phyloP scores from a whole-genome alignment of 1,140 invertebrate species.

The Halictus rubicundus region DNA sequence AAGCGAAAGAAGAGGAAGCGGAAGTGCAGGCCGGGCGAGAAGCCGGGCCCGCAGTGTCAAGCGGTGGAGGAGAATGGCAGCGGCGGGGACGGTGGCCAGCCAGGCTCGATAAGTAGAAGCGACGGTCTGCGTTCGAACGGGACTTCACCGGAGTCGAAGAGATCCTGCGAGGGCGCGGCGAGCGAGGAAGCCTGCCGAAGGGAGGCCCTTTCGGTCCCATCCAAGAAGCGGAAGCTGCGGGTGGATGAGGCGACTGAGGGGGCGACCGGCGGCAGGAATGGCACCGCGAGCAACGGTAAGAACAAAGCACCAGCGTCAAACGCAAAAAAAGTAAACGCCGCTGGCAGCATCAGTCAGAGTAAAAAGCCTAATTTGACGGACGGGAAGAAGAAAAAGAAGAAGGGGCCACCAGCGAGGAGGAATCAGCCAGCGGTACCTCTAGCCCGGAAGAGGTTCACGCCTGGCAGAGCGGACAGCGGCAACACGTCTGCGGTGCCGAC shows the following conservation, averaged over 20 bases:
- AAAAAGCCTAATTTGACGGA: conserved; percentile 68
- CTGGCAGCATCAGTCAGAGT: conserved; percentile 58
- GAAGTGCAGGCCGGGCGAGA: conserved; percentile 65
- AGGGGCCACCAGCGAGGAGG: conserved; percentile 39
- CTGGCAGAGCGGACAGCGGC: conserved; percentile 33
- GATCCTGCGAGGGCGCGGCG: conserved; percentile 70
- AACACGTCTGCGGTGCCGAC: conserved; percentile 43
- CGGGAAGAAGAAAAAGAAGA: conserved; percentile 62
- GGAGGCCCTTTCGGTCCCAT: conserved; percentile 66
- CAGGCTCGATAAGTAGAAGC: neutral
- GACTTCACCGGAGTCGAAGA: conserved; percentile 66
- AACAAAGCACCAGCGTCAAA: conserved; percentile 60
- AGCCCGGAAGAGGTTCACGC: conserved; percentile 45
- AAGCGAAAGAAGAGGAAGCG: conserved; percentile 72
- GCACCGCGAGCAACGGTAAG: conserved; percentile 58
- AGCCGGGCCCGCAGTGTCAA: conserved; percentile 67
- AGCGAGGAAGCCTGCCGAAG: conserved; percentile 70
- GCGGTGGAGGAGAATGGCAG: conserved; percentile 20
- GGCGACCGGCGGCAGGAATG: conserved; percentile 29
- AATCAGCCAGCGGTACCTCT: conserved; percentile 13
- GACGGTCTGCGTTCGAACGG: conserved; percentile 14
- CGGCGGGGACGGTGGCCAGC: neutral
- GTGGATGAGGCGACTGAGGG: conserved; percentile 48
- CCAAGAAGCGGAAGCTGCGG: conserved; percentile 75
- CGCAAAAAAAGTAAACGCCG: conserved; percentile 59